phyloP scores from a whole-genome alignment of 2,888 invertebrate genomes.

The Eupithecia insigniata region DNA sequence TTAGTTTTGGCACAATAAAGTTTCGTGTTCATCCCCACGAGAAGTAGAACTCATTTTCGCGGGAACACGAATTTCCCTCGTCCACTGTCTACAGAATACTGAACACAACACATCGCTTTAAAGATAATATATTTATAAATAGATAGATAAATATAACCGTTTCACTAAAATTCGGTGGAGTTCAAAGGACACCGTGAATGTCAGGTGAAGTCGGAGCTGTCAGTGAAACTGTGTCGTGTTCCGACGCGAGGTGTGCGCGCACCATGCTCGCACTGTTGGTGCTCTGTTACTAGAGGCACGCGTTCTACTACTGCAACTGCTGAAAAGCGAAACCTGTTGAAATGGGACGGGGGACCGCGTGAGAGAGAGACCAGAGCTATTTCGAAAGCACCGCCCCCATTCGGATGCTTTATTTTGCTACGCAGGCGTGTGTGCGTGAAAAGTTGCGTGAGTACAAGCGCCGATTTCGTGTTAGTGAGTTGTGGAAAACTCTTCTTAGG shows the following conservation, averaged over 20 bases:
- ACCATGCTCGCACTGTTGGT: slow-evolving; percentile 80
- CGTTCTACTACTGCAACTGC: slow-evolving; percentile 78
- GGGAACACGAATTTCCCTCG: slow-evolving; percentile 61
- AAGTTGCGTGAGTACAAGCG: slow-evolving; percentile 74
- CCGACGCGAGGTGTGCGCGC: slow-evolving; percentile 76
- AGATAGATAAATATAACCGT: slow-evolving; percentile 68
- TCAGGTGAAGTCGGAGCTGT: slow-evolving; percentile 76
- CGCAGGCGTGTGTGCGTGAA: slow-evolving; percentile 76
- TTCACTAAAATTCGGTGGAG: slow-evolving; percentile 66
- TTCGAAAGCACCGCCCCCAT: slow-evolving; percentile 55
- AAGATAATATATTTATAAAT: slow-evolving; percentile 76
- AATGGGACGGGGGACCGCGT: slow-evolving; percentile 75
- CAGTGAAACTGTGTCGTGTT: slow-evolving; percentile 80
- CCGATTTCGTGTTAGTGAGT: slow-evolving; percentile 78
- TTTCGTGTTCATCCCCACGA: slow-evolving; percentile 65
- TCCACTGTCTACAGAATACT: slow-evolving; percentile 63
- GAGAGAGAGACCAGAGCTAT: slow-evolving; percentile 61
- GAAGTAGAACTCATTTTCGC: slow-evolving; percentile 59
- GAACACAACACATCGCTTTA: slow-evolving; percentile 66
- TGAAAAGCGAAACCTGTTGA: slow-evolving; percentile 84
- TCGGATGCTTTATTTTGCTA: slow-evolving; percentile 78
- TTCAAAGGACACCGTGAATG: slow-evolving; percentile 70
- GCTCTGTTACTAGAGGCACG: slow-evolving; percentile 81
- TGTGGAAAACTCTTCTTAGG: slow-evolving; percentile 82
- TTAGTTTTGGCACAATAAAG: slow-evolving; percentile 73